These are phyloP conservation scores for Eupeodes corollae DNA, from an alignment of 1,140 invertebrate species.

Conservation along the genomic window DNA sequence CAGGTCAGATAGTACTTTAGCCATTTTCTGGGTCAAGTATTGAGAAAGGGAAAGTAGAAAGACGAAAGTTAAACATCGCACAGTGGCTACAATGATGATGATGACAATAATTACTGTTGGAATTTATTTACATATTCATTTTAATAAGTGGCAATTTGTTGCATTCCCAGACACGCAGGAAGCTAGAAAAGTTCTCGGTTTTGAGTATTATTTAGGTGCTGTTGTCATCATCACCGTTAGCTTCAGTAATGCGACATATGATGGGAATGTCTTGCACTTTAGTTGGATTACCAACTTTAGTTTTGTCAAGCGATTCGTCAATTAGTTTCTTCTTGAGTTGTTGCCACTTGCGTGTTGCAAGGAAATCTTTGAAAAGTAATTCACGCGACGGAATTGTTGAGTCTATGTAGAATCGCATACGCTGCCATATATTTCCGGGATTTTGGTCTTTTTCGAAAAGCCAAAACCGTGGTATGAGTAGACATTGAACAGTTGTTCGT, in stretches of 20 bases:
- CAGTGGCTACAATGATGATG: no score
- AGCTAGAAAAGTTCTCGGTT: not conserved
- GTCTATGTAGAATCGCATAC: conserved; percentile 44
- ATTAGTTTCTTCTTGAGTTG: conserved; percentile 39
- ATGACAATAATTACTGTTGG: no score
- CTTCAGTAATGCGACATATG: conserved; percentile 26
- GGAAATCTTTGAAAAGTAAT: conserved; percentile 39
- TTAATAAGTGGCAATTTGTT: no score
- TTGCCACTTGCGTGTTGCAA: conserved; percentile 40
- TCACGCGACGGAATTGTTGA: conserved; percentile 41
- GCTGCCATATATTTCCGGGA: conserved; percentile 47
- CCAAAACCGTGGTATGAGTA: conserved; percentile 45
- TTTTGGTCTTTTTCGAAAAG: conserved; percentile 41
- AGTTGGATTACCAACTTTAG: conserved; percentile 6
- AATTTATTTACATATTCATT: no score
- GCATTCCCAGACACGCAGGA: no score
- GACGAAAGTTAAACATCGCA: no score
- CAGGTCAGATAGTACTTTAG: no score
- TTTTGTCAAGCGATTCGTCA: conserved; percentile 6
- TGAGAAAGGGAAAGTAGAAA: no score
- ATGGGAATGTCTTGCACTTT: conserved; percentile 24
- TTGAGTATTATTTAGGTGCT: conserved; percentile 3
- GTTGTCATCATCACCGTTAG: conserved; percentile 14
- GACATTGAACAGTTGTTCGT: conserved; percentile 38
- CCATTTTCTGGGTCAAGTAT: no score